Conservation (phyloP, 2,888 invertebrate genomes). For the Emesis furor region DNA sequence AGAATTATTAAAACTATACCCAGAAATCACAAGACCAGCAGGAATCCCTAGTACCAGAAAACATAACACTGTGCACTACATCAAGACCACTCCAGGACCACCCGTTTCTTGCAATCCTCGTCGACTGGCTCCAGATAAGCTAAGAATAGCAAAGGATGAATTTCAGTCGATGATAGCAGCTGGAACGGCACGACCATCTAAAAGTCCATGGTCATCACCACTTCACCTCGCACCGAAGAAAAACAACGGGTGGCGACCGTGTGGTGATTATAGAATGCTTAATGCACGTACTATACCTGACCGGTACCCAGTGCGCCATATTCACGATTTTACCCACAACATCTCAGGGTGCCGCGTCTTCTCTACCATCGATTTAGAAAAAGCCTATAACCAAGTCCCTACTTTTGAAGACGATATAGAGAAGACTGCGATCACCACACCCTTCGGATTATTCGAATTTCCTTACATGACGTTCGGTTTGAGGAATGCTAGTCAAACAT, state of each 20-base stretch:
- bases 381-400: neutral
- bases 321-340: slow-evolving; percentile 48
- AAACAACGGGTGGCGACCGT: slow-evolving; percentile 44
- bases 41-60: neutral
- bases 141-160: neutral
- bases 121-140: neutral
- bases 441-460: slow-evolving; percentile 6
- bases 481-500: neutral
- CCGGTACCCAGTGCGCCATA: slow-evolving; percentile 39
- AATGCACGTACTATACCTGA: slow-evolving; percentile 24
- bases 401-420: neutral
- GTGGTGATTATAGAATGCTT: slow-evolving; percentile 38
- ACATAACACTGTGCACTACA: neutral
- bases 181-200: slow-evolving; percentile 60
- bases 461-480: neutral
- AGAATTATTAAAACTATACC: too few relatives aligned
- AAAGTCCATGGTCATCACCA: slow-evolving; percentile 53
- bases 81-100: neutral
- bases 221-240: slow-evolving; percentile 25
- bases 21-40: slow-evolving; percentile 1
- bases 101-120: slow-evolving; percentile 12
- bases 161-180: neutral
- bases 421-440: neutral
- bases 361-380: slow-evolving; percentile 11
- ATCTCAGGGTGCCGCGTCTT: slow-evolving; percentile 29